phyloP scores from a whole-genome alignment of 2,113 vertebrate species.

The Osmerus eperlanus region DNA sequence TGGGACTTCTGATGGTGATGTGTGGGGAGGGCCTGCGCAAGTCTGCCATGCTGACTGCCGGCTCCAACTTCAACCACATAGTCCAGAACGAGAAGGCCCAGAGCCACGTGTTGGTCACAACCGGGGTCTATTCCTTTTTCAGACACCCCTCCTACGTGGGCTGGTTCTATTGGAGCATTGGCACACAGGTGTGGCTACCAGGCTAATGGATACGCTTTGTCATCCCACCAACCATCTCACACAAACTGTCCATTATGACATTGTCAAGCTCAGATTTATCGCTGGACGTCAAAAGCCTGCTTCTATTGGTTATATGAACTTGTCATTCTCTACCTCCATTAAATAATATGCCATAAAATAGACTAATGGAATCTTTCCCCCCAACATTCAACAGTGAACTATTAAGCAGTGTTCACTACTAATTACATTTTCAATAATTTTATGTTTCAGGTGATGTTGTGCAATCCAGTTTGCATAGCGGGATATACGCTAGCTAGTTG shows the following conservation, averaged over 20 bases:
- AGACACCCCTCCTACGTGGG: conserved; percentile 96
- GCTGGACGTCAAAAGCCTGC: too few relatives aligned
- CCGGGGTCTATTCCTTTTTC: conserved; percentile 88
- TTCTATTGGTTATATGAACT: too few relatives aligned
- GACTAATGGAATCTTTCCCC: too few relatives aligned
- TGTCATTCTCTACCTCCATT: too few relatives aligned
- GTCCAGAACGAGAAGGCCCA: conserved; percentile 97
- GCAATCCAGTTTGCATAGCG: conserved; percentile 88
- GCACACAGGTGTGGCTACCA: conserved; percentile 82
- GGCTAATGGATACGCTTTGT: neutral
- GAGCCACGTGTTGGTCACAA: conserved; percentile 89
- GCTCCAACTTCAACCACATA: conserved; percentile 98
- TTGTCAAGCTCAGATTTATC: too few relatives aligned
- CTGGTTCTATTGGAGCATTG: conserved; percentile 99
- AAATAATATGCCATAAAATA: too few relatives aligned
- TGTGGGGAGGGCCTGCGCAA: conserved; percentile 92
- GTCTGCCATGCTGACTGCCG: conserved; percentile 92
- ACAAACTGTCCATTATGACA: too few relatives aligned
- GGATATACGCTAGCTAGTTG: conserved; percentile 90
- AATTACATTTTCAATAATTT: neutral
- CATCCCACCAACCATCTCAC: too few relatives aligned
- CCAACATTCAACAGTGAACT: neutral
- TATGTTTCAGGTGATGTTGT: conserved; percentile 82
- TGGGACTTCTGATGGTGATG: conserved; percentile 89
- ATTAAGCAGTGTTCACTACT: neutral